These are phyloP conservation scores for Oreohelix idahoensis DNA, from an alignment of 1,140 invertebrate species.

Conservation along the genomic window DNA sequence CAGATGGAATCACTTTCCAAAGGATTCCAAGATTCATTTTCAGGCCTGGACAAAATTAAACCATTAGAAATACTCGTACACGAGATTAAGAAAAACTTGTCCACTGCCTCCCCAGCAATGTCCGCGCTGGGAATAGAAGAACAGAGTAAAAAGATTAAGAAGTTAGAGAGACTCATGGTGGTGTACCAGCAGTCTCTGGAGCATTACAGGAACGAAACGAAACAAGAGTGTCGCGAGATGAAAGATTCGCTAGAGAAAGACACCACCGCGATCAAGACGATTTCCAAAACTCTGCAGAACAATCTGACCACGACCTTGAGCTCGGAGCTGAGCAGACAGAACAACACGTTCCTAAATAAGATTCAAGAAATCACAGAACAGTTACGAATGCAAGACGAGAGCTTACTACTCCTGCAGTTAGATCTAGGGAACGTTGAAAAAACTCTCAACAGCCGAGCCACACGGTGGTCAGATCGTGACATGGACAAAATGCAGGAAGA, in stretches of 20 bases:
- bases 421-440: slow-evolving; percentile 39
- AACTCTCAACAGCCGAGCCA: neutral
- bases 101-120: neutral
- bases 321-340: slow-evolving; percentile 17
- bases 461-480: slow-evolving; percentile 4
- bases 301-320: slow-evolving; percentile 33
- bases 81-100: slow-evolving; percentile 51
- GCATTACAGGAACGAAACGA: slow-evolving; percentile 50
- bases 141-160: slow-evolving; percentile 46
- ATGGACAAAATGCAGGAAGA: slow-evolving; percentile 26
- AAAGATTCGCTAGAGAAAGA: slow-evolving; percentile 40
- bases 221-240: slow-evolving; percentile 41
- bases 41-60: slow-evolving; percentile 27
- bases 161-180: slow-evolving; percentile 39
- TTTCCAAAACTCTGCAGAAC: slow-evolving; percentile 3
- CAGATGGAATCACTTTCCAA: slow-evolving; percentile 42
- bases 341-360: slow-evolving; percentile 30
- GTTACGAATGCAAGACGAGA: slow-evolving; percentile 37
- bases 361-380: slow-evolving; percentile 23
- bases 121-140: slow-evolving; percentile 35
- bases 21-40: slow-evolving; percentile 38
- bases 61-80: slow-evolving; percentile 34
- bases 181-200: slow-evolving; percentile 47
- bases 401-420: slow-evolving; percentile 43
- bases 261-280: neutral